phyloP scores from a whole-genome alignment of 2,113 vertebrate genomes.

The Cololabis saira region DNA sequence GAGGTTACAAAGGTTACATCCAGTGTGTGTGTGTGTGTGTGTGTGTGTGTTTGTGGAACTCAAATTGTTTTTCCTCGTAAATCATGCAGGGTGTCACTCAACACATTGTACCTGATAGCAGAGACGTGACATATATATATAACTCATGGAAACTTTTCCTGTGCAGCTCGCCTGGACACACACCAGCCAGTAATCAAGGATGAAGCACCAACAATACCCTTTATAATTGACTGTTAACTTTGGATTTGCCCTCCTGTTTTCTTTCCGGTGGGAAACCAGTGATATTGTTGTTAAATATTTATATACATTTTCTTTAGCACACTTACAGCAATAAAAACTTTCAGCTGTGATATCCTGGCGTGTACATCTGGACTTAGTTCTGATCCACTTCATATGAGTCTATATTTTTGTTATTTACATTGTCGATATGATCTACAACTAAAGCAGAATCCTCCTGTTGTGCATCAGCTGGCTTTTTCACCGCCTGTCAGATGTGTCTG shows the following conservation, averaged over 20 bases:
- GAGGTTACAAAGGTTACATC: too few relatives aligned
- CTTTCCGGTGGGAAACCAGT: not conserved
- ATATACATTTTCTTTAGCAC: not conserved
- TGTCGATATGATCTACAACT: not conserved
- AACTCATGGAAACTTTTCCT: constrained; percentile 19
- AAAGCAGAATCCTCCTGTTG: too few relatives aligned
- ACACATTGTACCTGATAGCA: constrained; percentile 33
- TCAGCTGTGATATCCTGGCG: constrained; percentile 13
- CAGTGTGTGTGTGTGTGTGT: too few relatives aligned
- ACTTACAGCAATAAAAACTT: not conserved
- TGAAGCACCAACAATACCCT: constrained; percentile 23
- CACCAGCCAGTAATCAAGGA: constrained; percentile 26
- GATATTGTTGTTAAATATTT: not conserved
- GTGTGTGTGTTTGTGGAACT: not conserved
- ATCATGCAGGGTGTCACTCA: constrained; percentile 40
- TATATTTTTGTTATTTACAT: constrained; percentile 8
- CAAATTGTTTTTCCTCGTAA: constrained; percentile 36
- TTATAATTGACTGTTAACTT: constrained; percentile 15
- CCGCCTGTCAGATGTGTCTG: not conserved
- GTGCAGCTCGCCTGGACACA: constrained; percentile 8
- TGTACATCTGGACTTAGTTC: constrained; percentile 18
- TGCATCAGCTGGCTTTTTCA: too few relatives aligned
- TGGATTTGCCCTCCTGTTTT: constrained; percentile 4
- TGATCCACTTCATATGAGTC: not conserved
- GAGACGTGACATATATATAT: constrained; percentile 10